Base-by-base conservation (phyloP, 2,113 vertebrate genomes). In the Anguilla japonica region DNA sequence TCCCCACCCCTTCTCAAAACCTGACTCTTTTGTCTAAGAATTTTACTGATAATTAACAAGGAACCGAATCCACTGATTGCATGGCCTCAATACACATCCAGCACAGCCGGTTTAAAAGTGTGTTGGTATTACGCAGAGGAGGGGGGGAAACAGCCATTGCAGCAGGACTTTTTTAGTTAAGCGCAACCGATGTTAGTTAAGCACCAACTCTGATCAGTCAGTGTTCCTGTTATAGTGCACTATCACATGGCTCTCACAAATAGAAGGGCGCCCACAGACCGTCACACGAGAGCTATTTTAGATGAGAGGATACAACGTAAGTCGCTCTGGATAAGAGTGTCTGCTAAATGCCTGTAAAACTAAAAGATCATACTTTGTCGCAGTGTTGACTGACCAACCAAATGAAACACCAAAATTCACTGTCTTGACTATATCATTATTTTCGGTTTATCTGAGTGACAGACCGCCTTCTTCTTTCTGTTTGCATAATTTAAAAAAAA, bases 221-320 rank as follows among this genome's bases (percentile, higher is more conserved):
- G 63, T 26, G 71, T n/a, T 83, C 86, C 86, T 40, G 67, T 83
- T 87, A 79, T 79, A 83, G 86, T 57, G 53, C 82, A 46, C 82
- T 83, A 89, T 89, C 89, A 90, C 88, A 89, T 92, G 89, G 75
- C 80, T 29, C 79, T 88, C 87, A 46, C 89, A 91, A 90, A 92
- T 89, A 91, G 89, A 81, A 86, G 82, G 5, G 57, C 56, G 87
- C 60, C 22, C 41, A 79, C n/a, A 29, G 83, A 56, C 43, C 60
- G 53, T 56, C 60, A 50, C 87, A 60, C 39, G 43, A 40, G 83
- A 88, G 84, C 89, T 88, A 88, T 87, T 88, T 84, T 79, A 84
- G 84, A 88, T 56, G 39, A 34, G 34, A 34, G 34, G 34, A 34
- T 34, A 34, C 34, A 34, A 34, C 34, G 34, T 34, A 34, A 34